phyloP scores from a whole-genome alignment of 2,113 vertebrate species.

The Bos indicus region DNA sequence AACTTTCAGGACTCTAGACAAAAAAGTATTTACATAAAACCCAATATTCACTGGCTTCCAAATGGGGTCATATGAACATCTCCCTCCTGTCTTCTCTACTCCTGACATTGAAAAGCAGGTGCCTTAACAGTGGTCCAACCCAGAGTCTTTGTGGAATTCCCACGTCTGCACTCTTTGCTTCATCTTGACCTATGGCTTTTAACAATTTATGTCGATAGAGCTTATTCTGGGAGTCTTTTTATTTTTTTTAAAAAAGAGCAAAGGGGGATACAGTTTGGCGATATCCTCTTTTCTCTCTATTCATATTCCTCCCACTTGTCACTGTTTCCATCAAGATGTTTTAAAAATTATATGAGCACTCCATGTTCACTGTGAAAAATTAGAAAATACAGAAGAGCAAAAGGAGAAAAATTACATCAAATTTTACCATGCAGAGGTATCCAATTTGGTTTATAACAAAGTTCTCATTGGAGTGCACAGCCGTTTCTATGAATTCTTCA shows the following conservation, averaged over 20 bases:
- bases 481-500: not conserved
- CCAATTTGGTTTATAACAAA: not conserved
- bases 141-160: not conserved
- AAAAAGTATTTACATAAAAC: not conserved
- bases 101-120: not conserved
- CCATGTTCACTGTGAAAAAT: not conserved
- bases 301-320: not conserved
- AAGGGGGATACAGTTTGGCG: not conserved
- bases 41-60: not conserved
- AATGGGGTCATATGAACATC: not conserved
- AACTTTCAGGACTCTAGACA: not conserved
- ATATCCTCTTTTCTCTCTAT: slow-evolving; percentile 9
- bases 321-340: not conserved
- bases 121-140: not conserved
- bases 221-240: not conserved
- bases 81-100: not conserved
- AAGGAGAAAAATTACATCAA: not conserved
- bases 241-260: not conserved
- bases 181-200: not conserved
- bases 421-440: not conserved
- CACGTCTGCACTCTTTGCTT: not conserved
- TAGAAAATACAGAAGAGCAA: not conserved
- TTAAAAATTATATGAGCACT: not conserved
- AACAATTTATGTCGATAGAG: not conserved
- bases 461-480: not conserved